These are phyloP conservation scores for Gryon sp. DNA, from an alignment of 1,140 invertebrate genomes.

Conservation along the genomic window DNA sequence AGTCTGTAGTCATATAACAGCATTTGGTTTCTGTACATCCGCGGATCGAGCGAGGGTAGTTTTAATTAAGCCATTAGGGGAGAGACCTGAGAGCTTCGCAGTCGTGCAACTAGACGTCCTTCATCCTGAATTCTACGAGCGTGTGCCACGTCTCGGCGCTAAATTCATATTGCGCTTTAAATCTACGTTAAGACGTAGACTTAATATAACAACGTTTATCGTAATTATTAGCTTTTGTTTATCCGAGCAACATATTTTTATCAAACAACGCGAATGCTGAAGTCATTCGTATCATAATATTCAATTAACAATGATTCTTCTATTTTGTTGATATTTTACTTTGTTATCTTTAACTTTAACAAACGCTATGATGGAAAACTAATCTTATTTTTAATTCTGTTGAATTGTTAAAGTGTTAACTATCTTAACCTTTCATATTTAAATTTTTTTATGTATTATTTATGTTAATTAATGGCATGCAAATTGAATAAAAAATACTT, in stretches of 20 bases:
- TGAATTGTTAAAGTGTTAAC: no score
- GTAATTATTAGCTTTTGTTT: constrained; percentile 54
- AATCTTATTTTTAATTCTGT: no score
- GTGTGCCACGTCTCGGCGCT: constrained; percentile 67
- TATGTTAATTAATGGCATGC: no score
- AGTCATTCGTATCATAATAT: no score
- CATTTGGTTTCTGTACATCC: constrained; percentile 54
- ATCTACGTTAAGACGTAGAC: constrained; percentile 48
- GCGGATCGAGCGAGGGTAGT: constrained; percentile 72
- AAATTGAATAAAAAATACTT: neutral
- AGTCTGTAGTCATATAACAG: constrained; percentile 43
- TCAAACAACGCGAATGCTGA: constrained; percentile 4
- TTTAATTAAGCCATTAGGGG: constrained; percentile 80
- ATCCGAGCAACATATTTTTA: neutral
- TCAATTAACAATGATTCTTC: no score
- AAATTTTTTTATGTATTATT: no score
- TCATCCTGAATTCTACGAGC: constrained; percentile 55
- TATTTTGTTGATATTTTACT: no score
- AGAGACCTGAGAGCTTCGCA: constrained; percentile 74
- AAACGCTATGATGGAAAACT: no score
- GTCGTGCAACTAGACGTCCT: constrained; percentile 70
- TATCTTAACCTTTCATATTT: no score
- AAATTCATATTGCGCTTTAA: constrained; percentile 77
- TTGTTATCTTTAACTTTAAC: no score
- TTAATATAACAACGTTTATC: constrained; percentile 46